Evolutionary conservation across 2,888 invertebrate genomes (phyloP).

Genomic region (Autographa gamma): DNA sequence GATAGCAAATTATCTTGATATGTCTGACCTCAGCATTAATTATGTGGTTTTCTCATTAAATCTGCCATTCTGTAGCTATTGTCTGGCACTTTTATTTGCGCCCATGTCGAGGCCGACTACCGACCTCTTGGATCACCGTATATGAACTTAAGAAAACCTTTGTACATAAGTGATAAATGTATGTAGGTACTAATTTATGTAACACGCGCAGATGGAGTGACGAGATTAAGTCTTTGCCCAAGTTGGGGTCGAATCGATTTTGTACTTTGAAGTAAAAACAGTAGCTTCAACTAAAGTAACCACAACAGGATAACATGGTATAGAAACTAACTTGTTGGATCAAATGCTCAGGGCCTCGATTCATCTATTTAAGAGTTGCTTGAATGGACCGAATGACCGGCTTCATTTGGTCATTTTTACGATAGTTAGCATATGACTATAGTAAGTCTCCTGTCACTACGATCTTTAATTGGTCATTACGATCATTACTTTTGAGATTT

Average conservation of each 20-base stretch:
- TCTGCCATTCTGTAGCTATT: constrained; percentile 47
- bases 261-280: not conserved
- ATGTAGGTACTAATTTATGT: not conserved
- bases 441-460: too few relatives aligned
- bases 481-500: too few relatives aligned
- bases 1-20: constrained; percentile 32
- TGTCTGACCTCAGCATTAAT: constrained; percentile 46
- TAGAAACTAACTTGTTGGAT: too few relatives aligned
- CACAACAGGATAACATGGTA: too few relatives aligned
- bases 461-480: too few relatives aligned
- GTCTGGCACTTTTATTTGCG: constrained; percentile 47
- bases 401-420: too few relatives aligned
- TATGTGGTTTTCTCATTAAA: constrained; percentile 49
- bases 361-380: too few relatives aligned
- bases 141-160: constrained; percentile 30
- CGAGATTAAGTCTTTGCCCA: constrained; percentile 6
- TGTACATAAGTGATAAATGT: constrained; percentile 35
- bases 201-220: constrained; percentile 29
- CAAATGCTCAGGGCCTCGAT: too few relatives aligned
- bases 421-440: too few relatives aligned
- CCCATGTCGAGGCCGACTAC: constrained; percentile 46
- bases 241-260: not conserved
- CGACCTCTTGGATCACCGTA: constrained; percentile 32
- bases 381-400: too few relatives aligned
- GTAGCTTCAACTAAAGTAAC: too few relatives aligned